Evolutionary conservation across 2,797 vertebrate species (phyloP).

Genomic region (Benthosema pterotum): DNA sequence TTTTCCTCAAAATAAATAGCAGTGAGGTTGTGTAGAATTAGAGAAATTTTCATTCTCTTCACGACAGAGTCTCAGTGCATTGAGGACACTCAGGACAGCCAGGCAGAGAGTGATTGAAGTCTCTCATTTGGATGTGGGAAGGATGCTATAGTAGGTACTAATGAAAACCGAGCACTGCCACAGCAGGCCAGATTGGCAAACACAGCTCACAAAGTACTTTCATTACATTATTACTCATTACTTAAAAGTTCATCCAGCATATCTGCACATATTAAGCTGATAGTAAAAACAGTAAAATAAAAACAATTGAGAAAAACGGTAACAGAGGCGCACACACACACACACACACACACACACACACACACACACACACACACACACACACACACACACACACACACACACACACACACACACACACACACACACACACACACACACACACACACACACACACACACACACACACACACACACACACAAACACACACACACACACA

Average conservation of each 20-base stretch:
- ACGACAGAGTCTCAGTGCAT: constrained; percentile 35
- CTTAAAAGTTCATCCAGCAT: constrained; percentile 39
- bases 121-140: constrained; percentile 66
- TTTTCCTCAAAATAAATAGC: not conserved
- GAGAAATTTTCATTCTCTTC: constrained; percentile 40
- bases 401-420: too few species aligned
- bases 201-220: constrained; percentile 62
- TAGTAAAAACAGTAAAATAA: constrained; percentile 35
- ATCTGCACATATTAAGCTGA: constrained; percentile 41
- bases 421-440: too few species aligned
- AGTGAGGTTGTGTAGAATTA: constrained; percentile 13
- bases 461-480: too few species aligned
- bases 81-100: constrained; percentile 40
- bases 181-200: constrained; percentile 59
- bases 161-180: constrained; percentile 69
- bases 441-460: too few species aligned
- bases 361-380: too few species aligned
- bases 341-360: too few species aligned
- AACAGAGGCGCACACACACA: too few species aligned
- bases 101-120: constrained; percentile 67
- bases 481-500: too few species aligned
- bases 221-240: constrained; percentile 34
- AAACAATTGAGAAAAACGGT: too few species aligned
- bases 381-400: too few species aligned
- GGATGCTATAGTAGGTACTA: constrained; percentile 62